Evolutionary conservation across 2,797 vertebrate species (phyloP), one percentile per base, ranked within the genome.

Genomic region (Fringilla coelebs): DNA sequence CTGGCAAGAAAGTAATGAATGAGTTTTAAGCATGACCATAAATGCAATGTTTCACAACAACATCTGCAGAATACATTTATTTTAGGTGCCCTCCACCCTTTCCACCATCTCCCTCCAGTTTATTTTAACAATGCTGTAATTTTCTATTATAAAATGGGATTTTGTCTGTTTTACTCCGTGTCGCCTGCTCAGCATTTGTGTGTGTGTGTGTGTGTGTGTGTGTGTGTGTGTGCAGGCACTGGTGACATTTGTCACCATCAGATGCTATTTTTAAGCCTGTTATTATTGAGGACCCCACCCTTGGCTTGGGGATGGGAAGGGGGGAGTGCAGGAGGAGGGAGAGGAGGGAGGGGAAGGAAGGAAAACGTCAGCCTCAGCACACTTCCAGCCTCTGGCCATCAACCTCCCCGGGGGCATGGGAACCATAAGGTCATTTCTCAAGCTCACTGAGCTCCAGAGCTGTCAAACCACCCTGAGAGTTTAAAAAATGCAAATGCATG

Each of bases 361-460:
- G 90, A 62, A 81, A 95, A 80, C 45, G 24, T 90, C 95, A 88
- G 52, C 79, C 85, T 89, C 81, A 73, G 77, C 85, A 62, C 67
- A 51, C 76, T 93, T 86, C 72, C 89, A 88, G 91, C 85, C 72
- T 83, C 58, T 92, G 93, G 88, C 94, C 84, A 85, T 88, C 91
- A 51, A 3, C 77, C 67, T 95, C 80, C 95, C 93, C 18, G 19
- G 62, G 88, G 91, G 74, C 88, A 94, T 67, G 78, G 86, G 91
- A 93, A 76, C 87, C 78, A 77, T 74, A 94, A 94, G 94, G 96
- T 96, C 96, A 94, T 90, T 93, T 90, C 89, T 91, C 86, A 94
- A 60, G 71, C 90, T 88, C 1, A 5, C 67, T 57, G 89, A 87
- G 87, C 84, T 86, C 76, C 6, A 10, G 90, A 92, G 91, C 91